Base-by-base conservation (phyloP, 2,113 vertebrate species). In the Anguilla japonica region DNA sequence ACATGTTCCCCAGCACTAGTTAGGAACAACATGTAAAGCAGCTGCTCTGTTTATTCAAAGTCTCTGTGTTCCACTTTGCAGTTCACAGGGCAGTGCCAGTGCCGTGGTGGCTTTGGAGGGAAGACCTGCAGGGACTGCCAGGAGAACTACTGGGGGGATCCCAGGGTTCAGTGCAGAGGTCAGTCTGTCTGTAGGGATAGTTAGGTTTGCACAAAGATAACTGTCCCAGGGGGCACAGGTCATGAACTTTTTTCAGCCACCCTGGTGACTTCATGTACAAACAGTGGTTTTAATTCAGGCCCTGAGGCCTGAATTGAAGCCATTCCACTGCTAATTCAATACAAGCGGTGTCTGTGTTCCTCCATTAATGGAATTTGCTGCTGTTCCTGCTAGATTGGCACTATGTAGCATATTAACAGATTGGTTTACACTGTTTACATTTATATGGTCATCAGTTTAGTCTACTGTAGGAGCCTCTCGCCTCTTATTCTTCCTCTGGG, bases 51-150 rank as follows among this genome's bases (percentile, higher is more conserved):
- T 13, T 83, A 53, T 83, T 41, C 57, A 22, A 41, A 53, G 7
- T 86, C 15, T 4, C 9, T 41, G 56, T 75, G 1, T 60, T 39
- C 56, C 60, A 43, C 78, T n/a, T 0, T 22, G 50, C 90, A 99
- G 98, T 97, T 99, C 89, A 97, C 96, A 0, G 98, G 98, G 3
- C 96, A 98, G 90, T 99, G 98, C 91, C 97, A 96, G 0, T 99
- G 98, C 84, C 97, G 88, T n/a, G 93, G 95, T 0, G 98, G 98
- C 81, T 99, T 99, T 0, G 98, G 98, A 3, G 98, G 98, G 11
- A 96, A 92, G 82, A 97, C 95, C 34, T 99, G 98, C 87, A 93
- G 96, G 0, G 96, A 98, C 87, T 99, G 98, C 91, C 96, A 97
- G 92, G 98, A 98, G 88, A 97, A 98, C 85, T 97, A 96, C 93